Evolutionary conservation across 1,140 invertebrate species (phyloP).

Genomic region (Macrotrachela quadricornifera): DNA sequence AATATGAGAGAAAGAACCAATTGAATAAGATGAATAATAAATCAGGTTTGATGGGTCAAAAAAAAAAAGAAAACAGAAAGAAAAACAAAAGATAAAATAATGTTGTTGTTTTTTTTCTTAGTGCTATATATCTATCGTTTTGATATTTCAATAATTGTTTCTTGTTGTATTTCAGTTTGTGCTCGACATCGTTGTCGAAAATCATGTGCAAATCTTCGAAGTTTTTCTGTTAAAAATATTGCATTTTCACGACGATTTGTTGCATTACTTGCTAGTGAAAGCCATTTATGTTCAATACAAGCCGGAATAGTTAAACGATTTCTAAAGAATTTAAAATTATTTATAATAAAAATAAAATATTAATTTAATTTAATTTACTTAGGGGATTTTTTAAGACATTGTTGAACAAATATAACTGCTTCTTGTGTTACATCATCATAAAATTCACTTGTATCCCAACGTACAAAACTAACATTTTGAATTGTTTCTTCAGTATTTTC

Average conservation of each 20-base stretch:
- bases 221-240: constrained; percentile 4
- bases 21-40: too few species aligned
- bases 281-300: constrained; percentile 80
- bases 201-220: constrained; percentile 5
- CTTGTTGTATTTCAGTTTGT: too few species aligned
- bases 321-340: constrained; percentile 35
- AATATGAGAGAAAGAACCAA: too few species aligned
- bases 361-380: constrained; percentile 37
- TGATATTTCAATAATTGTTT: too few species aligned
- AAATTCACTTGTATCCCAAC: constrained; percentile 77
- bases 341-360: constrained; percentile 4
- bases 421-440: constrained; percentile 83
- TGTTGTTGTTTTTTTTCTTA: too few species aligned
- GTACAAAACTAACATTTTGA: constrained; percentile 70
- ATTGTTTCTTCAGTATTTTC: constrained; percentile 52
- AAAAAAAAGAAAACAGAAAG: too few species aligned
- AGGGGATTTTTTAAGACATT: constrained; percentile 73
- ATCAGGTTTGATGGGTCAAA: too few species aligned
- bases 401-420: constrained; percentile 74
- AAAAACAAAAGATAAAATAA: too few species aligned
- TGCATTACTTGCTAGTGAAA: constrained; percentile 32
- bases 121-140: too few species aligned
- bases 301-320: constrained; percentile 78
- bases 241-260: constrained; percentile 1
- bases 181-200: neutral